Conservation (phyloP, 2,797 vertebrate species). For the Hylomyscus alleni region DNA sequence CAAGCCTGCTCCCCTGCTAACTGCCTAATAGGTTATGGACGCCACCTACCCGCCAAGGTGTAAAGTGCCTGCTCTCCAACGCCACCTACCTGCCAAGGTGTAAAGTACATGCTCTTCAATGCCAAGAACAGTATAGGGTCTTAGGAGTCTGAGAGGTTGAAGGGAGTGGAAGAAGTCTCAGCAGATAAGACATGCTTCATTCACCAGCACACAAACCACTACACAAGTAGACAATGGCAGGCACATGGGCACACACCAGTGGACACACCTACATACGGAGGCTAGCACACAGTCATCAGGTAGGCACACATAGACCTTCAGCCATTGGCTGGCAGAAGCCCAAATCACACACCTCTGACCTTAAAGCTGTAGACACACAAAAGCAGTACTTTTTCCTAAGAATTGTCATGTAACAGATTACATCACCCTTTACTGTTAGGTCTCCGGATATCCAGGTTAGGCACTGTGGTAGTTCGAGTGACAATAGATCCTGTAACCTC, state of each 20-base stretch:
- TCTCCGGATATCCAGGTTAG: not conserved
- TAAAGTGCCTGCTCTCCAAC: too few species aligned
- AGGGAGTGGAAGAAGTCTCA: too few species aligned
- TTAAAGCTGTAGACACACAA: not conserved
- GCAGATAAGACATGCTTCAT: not conserved
- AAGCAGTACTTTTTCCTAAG: not conserved
- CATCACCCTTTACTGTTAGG: too few species aligned
- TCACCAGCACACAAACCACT: not conserved
- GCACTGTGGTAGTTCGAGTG: not conserved
- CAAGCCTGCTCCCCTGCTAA: not conserved
- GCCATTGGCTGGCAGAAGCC: not conserved
- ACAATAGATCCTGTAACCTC: not conserved
- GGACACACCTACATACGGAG: not conserved
- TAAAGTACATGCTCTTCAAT: not conserved
- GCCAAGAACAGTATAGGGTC: not conserved
- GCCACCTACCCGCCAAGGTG: not conserved
- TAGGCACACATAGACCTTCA: not conserved
- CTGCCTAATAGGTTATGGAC: not conserved
- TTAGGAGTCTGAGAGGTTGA: not conserved
- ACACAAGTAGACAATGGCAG: not conserved
- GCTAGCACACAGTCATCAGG: not conserved
- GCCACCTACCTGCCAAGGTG: not conserved
- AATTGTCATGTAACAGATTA: not conserved
- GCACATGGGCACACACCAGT: not conserved
- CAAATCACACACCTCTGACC: not conserved